These are phyloP conservation scores for Lepidotrigona ventralis DNA, from an alignment of 1,140 invertebrate genomes.

Conservation along the genomic window DNA sequence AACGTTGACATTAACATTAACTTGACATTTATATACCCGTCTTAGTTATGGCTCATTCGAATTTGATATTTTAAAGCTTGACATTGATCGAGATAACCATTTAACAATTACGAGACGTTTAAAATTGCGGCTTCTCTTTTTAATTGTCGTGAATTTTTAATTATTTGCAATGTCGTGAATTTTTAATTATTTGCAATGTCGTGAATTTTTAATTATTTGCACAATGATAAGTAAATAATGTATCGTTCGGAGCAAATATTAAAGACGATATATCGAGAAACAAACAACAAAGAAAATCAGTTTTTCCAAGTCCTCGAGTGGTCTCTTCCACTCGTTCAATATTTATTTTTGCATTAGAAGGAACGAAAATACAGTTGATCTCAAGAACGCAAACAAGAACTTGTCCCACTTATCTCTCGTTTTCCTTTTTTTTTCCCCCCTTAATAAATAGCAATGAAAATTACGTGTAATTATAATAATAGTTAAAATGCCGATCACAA, in stretches of 20 bases:
- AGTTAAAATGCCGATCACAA: neutral
- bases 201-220: no score
- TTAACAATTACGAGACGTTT: neutral
- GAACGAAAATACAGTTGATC: neutral
- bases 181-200: no score
- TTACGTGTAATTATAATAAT: no score
- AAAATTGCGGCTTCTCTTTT: neutral
- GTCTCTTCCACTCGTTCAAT: no score
- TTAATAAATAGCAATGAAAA: neutral
- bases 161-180: no score
- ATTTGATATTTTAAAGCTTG: neutral
- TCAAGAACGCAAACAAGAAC: neutral
- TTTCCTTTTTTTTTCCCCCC: no score
- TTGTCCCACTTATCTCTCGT: neutral
- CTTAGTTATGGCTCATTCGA: neutral
- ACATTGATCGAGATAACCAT: neutral
- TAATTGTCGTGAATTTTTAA: no score
- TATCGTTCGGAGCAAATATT: neutral
- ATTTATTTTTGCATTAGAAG: neutral
- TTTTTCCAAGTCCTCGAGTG: neutral
- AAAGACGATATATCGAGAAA: neutral
- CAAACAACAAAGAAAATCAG: neutral
- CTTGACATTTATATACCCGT: conserved; percentile 9
- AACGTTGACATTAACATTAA: neutral
- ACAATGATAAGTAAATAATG: neutral